These are phyloP conservation scores for Alouatta palliata DNA, from an alignment of 2,113 vertebrate genomes.

Conservation along the genomic window DNA sequence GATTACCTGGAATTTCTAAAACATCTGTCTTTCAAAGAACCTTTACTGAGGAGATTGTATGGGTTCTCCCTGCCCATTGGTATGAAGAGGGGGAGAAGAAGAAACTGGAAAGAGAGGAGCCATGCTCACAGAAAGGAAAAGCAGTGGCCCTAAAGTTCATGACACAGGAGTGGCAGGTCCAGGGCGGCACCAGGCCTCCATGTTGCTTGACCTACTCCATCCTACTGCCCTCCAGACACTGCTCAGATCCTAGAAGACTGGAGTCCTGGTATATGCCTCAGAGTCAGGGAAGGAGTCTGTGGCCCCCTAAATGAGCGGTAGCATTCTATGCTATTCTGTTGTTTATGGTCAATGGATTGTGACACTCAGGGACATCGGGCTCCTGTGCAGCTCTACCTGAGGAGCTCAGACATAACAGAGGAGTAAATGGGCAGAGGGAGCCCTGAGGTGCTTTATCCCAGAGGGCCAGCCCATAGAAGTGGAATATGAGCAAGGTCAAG, in stretches of 20 bases:
- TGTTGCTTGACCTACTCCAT: background rate
- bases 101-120: background rate
- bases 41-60: background rate
- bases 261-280: too few species aligned
- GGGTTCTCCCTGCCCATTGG: background rate
- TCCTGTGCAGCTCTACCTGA: background rate
- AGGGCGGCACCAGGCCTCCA: background rate
- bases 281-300: background rate
- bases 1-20: background rate
- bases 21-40: background rate
- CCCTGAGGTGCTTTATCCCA: background rate
- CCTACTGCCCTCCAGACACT: background rate
- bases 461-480: background rate
- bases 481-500: background rate
- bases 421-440: background rate
- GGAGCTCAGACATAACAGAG: too few species aligned
- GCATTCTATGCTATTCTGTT: background rate
- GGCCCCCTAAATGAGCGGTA: fast-evolving
- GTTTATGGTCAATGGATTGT: background rate
- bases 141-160: background rate
- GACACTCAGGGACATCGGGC: too few species aligned
- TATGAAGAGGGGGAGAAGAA: background rate
- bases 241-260: background rate
- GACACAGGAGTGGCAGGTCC: background rate
- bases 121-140: background rate